Conservation (phyloP, 2,888 invertebrate genomes). For the Euplagia quadripunctaria region DNA sequence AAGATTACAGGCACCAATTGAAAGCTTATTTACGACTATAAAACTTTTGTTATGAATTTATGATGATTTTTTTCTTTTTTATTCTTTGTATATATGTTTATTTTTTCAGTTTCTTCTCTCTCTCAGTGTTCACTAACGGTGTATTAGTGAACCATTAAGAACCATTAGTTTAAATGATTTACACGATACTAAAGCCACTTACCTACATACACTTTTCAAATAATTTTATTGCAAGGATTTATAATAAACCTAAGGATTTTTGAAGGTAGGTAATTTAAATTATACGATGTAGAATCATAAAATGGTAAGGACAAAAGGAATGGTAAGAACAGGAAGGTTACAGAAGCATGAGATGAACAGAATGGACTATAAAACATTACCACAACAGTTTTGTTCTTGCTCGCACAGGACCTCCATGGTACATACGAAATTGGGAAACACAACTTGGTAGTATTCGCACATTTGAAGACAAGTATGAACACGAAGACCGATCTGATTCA, state of each 20-base stretch:
- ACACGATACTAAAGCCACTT: too few species aligned
- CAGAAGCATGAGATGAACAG: background rate
- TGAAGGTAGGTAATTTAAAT: background rate
- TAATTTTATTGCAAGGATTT: too few species aligned
- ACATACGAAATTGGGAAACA: conserved; percentile 67
- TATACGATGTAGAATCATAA: background rate
- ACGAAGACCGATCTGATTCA: conserved; percentile 70
- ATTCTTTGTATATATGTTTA: too few species aligned
- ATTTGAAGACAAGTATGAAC: conserved; percentile 66
- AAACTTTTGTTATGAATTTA: background rate
- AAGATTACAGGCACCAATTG: background rate
- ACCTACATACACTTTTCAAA: too few species aligned
- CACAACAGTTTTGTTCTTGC: conserved; percentile 62
- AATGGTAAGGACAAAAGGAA: background rate
- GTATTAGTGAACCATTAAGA: too few species aligned
- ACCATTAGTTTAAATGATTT: too few species aligned
- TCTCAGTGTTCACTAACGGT: too few species aligned
- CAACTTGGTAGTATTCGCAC: conserved; percentile 65
- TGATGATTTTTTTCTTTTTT: background rate
- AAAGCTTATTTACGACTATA: background rate
- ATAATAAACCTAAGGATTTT: too few species aligned
- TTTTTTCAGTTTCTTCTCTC: background rate
- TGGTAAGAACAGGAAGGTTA: background rate
- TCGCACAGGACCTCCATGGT: conserved; percentile 68
- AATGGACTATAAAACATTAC: conserved; percentile 54